phyloP scores from a whole-genome alignment of 92 coral and sea anemone species.

The Parazoanthus swiftii region DNA sequence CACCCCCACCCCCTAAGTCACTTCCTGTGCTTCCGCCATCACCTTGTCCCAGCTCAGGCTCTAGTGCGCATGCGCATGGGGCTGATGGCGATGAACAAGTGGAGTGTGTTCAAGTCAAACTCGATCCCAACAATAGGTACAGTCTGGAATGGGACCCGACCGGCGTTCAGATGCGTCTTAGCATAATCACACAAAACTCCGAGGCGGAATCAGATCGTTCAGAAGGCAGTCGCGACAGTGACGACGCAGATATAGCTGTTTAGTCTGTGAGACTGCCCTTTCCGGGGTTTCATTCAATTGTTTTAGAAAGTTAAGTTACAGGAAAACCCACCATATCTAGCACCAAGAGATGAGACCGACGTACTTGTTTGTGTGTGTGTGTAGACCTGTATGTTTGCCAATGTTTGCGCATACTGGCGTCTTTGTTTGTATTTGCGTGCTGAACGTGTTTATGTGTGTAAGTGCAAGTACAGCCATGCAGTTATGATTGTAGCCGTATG shows the following conservation, averaged over 20 bases:
- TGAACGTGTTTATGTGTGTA: too few species aligned
- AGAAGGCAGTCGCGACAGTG: slow-evolving; percentile 41
- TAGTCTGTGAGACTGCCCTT: neutral
- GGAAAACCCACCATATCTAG: neutral
- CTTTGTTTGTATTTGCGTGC: too few species aligned
- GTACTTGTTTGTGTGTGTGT: neutral
- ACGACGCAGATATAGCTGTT: slow-evolving; percentile 8
- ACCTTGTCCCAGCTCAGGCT: slow-evolving; percentile 60
- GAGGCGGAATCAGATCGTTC: slow-evolving; percentile 46
- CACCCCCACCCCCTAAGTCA: slow-evolving; percentile 71
- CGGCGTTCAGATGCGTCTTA: slow-evolving; percentile 95
- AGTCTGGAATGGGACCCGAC: slow-evolving; percentile 99
- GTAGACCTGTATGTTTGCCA: neutral
- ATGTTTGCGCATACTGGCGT: neutral
- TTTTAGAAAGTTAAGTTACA: neutral
- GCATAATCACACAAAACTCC: slow-evolving; percentile 88
- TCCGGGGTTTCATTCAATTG: too few species aligned
- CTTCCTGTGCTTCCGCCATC: slow-evolving; percentile 61
- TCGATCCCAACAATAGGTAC: slow-evolving; percentile 79
- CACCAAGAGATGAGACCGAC: neutral
- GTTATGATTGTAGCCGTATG: too few species aligned
- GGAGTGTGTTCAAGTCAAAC: slow-evolving; percentile 68
- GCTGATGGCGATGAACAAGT: slow-evolving; percentile 60
- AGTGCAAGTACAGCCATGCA: too few species aligned
- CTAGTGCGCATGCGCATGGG: slow-evolving; percentile 39